Percentiles rank a stretch among this genome's conserved stretches.
These are phyloP conservation scores for Rachycentron canadum DNA, from an alignment of 2,797 vertebrate genomes.

Conservation along the genomic window DNA sequence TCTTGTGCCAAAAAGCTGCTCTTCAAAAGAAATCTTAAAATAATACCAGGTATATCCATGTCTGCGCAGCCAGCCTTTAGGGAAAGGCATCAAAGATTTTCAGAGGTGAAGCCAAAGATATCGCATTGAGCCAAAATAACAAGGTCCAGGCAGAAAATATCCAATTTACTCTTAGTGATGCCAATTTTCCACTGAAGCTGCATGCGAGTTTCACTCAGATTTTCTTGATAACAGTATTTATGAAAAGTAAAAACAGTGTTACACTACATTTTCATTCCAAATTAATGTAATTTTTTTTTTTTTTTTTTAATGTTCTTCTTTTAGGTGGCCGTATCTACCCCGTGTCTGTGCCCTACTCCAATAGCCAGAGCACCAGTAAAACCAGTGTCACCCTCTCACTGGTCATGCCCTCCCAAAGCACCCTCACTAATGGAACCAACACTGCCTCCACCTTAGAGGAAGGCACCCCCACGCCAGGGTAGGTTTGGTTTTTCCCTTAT, in stretches of 20 bases:
- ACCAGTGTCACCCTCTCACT: constrained; percentile 97
- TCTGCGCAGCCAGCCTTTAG: neutral
- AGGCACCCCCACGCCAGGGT: constrained; percentile 92
- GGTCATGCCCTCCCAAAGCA: constrained; percentile 96
- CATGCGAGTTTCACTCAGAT: neutral
- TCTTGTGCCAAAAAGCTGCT: neutral
- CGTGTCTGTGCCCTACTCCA: constrained; percentile 96
- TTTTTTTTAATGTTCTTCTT: neutral
- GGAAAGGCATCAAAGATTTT: constrained; percentile 1
- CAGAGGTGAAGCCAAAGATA: constrained; percentile 7
- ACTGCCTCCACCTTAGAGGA: constrained; percentile 94
- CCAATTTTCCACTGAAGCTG: neutral
- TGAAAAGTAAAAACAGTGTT: neutral
- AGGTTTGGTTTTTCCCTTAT: constrained; percentile 11
- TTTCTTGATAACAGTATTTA: neutral
- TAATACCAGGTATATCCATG: neutral
- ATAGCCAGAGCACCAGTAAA: constrained; percentile 94
- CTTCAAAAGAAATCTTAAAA: constrained; percentile 1
- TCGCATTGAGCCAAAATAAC: constrained; percentile 25
- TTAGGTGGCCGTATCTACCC: constrained; percentile 95
- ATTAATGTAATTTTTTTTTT: neutral
- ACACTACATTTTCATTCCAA: neutral
- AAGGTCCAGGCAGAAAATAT: constrained; percentile 2
- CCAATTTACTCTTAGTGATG: neutral
- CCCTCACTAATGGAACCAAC: constrained; percentile 97